Conservation (phyloP, 2,113 vertebrate genomes). For the Pipra filicauda region DNA sequence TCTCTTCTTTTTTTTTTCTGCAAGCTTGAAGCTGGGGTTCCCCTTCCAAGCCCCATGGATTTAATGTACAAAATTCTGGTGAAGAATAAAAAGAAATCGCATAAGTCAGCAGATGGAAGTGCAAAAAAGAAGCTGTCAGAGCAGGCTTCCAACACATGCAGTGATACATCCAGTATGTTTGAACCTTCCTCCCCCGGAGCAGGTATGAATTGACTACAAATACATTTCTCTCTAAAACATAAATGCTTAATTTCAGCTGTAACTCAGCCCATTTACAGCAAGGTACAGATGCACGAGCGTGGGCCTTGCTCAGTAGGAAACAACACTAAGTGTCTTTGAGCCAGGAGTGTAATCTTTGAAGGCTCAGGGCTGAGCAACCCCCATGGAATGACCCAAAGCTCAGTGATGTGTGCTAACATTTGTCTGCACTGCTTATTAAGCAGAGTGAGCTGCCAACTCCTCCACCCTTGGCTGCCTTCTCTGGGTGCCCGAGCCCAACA, state of each 20-base stretch:
- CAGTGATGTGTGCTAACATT: neutral
- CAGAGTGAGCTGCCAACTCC: neutral
- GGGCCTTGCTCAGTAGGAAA: neutral
- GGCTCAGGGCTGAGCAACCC: fast-evolving
- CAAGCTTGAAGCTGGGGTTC: slow-evolving; percentile 88
- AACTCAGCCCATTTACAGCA: neutral
- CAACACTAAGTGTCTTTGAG: fast-evolving
- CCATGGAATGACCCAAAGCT: neutral
- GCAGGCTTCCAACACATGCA: slow-evolving; percentile 91
- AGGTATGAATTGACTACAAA: slow-evolving; percentile 70
- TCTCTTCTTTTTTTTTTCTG: neutral
- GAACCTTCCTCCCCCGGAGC: slow-evolving; percentile 93
- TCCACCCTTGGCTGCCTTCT: neutral
- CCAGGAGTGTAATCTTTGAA: neutral
- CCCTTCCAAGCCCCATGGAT: slow-evolving; percentile 93
- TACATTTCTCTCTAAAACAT: neutral
- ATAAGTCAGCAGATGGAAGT: slow-evolving; percentile 87
- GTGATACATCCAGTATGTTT: slow-evolving; percentile 91
- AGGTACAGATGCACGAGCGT: neutral
- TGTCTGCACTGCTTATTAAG: neutral
- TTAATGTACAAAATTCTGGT: slow-evolving; percentile 97
- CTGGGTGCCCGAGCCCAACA: neutral
- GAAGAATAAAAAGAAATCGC: slow-evolving; percentile 98
- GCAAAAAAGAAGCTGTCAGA: slow-evolving; percentile 93
- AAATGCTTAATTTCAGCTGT: neutral